Conservation (phyloP, 2,797 vertebrate genomes). For the Onychomys torridus region DNA sequence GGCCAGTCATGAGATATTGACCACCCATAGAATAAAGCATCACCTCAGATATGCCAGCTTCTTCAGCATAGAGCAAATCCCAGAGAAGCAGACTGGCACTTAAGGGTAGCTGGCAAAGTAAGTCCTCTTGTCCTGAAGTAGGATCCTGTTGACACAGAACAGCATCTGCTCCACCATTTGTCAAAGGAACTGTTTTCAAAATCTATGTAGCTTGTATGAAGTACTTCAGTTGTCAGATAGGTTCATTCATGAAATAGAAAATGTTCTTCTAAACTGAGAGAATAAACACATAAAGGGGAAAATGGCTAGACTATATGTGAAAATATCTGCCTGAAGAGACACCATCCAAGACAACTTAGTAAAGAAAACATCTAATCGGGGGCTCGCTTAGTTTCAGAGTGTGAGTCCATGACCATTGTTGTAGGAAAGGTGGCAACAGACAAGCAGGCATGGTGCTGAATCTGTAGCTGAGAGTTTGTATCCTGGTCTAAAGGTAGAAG, state of each 20-base stretch:
- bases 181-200: constrained; percentile 23
- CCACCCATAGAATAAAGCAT: not conserved
- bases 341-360: not conserved
- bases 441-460: not conserved
- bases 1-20: not conserved
- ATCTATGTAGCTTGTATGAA: not conserved
- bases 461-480: not conserved
- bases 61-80: not conserved
- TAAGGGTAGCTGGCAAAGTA: not conserved
- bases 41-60: not conserved
- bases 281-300: not conserved
- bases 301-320: not conserved
- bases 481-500: not conserved
- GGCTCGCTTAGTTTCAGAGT: not conserved
- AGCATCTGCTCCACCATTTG: not conserved
- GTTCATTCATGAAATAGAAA: not conserved
- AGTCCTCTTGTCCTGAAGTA: not conserved
- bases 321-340: not conserved
- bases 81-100: not conserved
- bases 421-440: too few relatives aligned
- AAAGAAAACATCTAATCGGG: not conserved
- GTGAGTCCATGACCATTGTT: not conserved
- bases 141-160: not conserved
- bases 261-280: not conserved
- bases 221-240: constrained; percentile 3